Evolutionary conservation across 2,113 vertebrate species (phyloP).

Genomic region (Turdus rufiventris): DNA sequence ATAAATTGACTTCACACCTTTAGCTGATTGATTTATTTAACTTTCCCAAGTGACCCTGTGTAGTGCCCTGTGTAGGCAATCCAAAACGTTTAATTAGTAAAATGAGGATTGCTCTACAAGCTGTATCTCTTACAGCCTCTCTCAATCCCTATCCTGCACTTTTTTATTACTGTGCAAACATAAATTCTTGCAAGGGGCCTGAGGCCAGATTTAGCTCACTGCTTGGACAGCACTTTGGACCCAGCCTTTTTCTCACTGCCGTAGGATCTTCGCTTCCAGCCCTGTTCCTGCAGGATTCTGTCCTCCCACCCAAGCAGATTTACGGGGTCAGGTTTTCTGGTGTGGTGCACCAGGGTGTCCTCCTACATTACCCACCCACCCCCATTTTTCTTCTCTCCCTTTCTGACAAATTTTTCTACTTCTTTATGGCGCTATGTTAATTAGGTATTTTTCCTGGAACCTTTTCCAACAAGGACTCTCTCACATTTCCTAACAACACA

Average conservation of each 20-base stretch:
- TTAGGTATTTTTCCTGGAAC: background rate
- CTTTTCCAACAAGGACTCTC: background rate
- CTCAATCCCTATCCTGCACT: background rate
- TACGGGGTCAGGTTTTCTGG: background rate
- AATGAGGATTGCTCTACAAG: background rate
- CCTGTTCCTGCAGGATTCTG: background rate
- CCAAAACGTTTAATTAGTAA: conserved; percentile 18
- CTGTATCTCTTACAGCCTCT: background rate
- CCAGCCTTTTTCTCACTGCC: background rate
- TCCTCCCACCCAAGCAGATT: background rate
- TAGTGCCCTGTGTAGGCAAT: background rate
- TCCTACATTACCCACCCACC: background rate
- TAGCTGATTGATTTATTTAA: conserved; percentile 48
- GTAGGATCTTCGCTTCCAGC: background rate
- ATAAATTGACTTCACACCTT: conserved; percentile 60
- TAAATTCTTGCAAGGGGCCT: background rate
- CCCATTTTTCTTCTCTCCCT: background rate
- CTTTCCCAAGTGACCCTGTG: conserved; percentile 3
- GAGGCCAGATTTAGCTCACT: background rate
- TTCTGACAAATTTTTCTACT: background rate
- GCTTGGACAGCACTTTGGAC: background rate
- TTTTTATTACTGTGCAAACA: background rate
- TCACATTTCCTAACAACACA: background rate
- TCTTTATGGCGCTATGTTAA: background rate
- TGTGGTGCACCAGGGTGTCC: background rate